A percentile compares a stretch with the other conserved stretches of the same genome.
These are phyloP conservation scores for Drosophila parvula DNA, from an alignment of 1,140 invertebrate genomes.

Conservation along the genomic window DNA sequence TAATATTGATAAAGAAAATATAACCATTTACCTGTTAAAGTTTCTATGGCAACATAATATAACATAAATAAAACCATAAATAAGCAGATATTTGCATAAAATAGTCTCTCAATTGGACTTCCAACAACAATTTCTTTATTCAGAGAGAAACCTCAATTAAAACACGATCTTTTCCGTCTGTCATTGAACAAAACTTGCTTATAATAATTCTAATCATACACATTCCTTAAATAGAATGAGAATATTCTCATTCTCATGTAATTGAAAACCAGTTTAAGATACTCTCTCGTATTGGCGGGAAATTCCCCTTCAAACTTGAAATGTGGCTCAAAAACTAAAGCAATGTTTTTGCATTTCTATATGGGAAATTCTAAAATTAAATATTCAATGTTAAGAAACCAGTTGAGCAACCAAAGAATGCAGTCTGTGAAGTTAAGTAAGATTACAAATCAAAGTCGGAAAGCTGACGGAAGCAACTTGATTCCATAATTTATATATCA, in stretches of 20 bases:
- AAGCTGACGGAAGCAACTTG: background rate
- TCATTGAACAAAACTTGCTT: conserved; percentile 14
- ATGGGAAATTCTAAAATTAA: conserved; percentile 30
- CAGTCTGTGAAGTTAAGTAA: conserved; percentile 14
- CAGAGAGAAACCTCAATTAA: background rate
- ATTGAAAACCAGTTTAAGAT: conserved; percentile 15
- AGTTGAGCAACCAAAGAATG: conserved; percentile 11
- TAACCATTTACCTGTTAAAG: background rate
- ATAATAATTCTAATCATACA: conserved; percentile 13
- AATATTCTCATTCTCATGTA: conserved; percentile 19
- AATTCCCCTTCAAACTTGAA: background rate
- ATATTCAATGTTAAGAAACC: conserved; percentile 17
- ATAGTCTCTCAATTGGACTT: background rate
- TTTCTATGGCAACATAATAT: conserved; percentile 2
- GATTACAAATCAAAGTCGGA: conserved; percentile 18
- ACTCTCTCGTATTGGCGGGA: background rate
- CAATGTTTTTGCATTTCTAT: background rate
- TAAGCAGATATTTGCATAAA: background rate
- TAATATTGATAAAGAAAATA: background rate
- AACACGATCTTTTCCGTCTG: background rate
- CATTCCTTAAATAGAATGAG: conserved; percentile 19
- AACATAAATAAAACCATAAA: background rate
- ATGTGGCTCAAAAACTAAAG: conserved; percentile 1
- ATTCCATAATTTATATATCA: conserved; percentile 1
- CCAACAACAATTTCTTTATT: background rate